Percentiles rank a stretch among this genome's conserved stretches.
Conservation (phyloP, 2,797 vertebrate genomes). For the Diplodus sargus region DNA sequence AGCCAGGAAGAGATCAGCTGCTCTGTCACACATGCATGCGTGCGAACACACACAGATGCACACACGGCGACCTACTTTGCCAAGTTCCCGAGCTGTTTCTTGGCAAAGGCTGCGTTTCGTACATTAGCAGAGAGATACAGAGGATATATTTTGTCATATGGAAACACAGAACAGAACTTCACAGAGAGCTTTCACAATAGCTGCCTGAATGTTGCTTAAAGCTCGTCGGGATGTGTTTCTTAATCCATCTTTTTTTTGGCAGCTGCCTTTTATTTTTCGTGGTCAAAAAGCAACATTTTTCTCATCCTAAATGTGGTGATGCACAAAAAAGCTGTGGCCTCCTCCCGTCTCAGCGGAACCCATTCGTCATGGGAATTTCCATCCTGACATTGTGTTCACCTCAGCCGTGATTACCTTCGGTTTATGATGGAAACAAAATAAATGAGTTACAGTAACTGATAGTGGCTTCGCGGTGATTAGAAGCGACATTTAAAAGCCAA, state of each 20-base stretch:
- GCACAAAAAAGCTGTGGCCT: background rate
- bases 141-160: constrained; percentile 40
- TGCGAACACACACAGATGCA: constrained; percentile 27
- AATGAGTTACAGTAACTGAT: background rate
- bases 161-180: constrained; percentile 13
- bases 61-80: constrained; percentile 16
- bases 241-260: too few relatives aligned
- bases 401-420: background rate
- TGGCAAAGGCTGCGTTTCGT: constrained; percentile 44
- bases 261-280: background rate
- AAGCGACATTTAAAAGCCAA: background rate
- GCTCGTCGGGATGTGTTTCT: background rate
- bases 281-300: background rate
- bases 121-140: constrained; percentile 47
- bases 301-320: background rate
- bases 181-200: constrained; percentile 8
- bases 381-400: background rate
- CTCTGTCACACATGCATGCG: constrained; percentile 46
- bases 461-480: background rate
- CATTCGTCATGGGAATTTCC: constrained; percentile 27
- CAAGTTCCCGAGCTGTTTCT: constrained; percentile 58
- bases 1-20: constrained; percentile 73
- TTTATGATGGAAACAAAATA: background rate
- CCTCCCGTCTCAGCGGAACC: background rate
- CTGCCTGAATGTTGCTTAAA: background rate